A percentile compares a stretch with the other conserved stretches of the same genome.
Conservation (phyloP, 2,888 invertebrate genomes). For the Scrobipalpa atriplicella region DNA sequence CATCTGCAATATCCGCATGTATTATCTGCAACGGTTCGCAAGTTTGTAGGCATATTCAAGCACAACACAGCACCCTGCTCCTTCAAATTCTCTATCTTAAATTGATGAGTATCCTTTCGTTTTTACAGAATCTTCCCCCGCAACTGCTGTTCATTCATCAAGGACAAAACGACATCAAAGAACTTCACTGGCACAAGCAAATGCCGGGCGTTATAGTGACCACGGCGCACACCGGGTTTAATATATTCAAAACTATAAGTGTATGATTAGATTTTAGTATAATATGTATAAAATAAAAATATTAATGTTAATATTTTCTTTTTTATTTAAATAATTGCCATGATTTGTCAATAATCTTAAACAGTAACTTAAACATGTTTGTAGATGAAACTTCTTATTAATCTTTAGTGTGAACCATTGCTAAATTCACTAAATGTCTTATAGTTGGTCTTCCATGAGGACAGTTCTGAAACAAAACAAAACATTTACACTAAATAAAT, state of each 20-base stretch:
- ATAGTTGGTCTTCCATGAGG: slow-evolving; percentile 99
- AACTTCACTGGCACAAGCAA: slow-evolving; percentile 99
- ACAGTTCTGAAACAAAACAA: slow-evolving; percentile 89
- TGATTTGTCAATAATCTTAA: background rate
- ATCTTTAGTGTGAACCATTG: slow-evolving; percentile 65
- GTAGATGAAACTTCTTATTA: background rate
- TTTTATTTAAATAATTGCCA: slow-evolving; percentile 2
- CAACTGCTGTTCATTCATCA: slow-evolving; percentile 98
- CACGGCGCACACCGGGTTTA: slow-evolving; percentile 97
- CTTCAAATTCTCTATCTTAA: no score
- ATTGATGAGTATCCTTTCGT: slow-evolving; percentile 21
- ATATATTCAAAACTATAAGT: slow-evolving; percentile 98
- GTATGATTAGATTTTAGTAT: slow-evolving; percentile 80
- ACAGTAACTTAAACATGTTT: background rate
- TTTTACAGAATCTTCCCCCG: slow-evolving; percentile 91
- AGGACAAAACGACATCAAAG: slow-evolving; percentile 98
- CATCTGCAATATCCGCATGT: no score
- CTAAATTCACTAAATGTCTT: slow-evolving; percentile 93
- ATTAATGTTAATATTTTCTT: background rate
- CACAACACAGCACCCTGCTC: no score
- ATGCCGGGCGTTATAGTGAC: slow-evolving; percentile 96
- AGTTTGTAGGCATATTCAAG: no score
- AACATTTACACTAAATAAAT: no score
- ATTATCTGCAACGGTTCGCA: background rate
- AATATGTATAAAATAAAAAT: slow-evolving; percentile 2